phyloP scores from a whole-genome alignment of 2,797 vertebrate genomes.

The Pipistrellus kuhlii region DNA sequence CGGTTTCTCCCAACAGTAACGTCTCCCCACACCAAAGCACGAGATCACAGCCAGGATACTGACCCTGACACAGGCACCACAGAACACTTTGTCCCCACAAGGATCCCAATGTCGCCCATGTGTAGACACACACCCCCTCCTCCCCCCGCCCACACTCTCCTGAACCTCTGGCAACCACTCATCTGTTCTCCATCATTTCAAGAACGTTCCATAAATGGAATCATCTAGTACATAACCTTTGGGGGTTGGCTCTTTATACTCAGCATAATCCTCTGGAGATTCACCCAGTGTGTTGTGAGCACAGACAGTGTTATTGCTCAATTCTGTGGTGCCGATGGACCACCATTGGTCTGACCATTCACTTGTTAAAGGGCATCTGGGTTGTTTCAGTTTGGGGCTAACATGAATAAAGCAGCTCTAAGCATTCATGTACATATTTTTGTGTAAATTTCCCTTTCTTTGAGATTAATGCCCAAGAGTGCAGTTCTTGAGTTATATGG shows the following conservation, averaged over 20 bases:
- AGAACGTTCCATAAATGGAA: rapidly evolving
- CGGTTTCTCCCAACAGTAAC: not conserved
- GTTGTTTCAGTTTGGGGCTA: not conserved
- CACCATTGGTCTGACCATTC: no score
- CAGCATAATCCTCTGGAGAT: not conserved
- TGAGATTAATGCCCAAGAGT: not conserved
- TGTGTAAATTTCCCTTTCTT: not conserved
- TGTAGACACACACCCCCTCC: not conserved
- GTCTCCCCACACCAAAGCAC: rapidly evolving
- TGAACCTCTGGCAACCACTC: not conserved
- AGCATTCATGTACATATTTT: not conserved
- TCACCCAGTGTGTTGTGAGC: not conserved
- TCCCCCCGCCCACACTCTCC: not conserved
- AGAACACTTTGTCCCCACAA: not conserved
- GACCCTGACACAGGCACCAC: not conserved
- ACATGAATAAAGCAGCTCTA: not conserved
- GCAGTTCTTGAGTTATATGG: not conserved
- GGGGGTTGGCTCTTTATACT: no score
- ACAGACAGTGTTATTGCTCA: not conserved
- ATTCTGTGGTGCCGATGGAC: not conserved
- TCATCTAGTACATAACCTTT: no score
- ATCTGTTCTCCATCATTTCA: not conserved
- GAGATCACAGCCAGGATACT: rapidly evolving
- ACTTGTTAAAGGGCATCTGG: not conserved
- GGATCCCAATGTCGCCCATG: not conserved